Evolutionary conservation across 2,113 vertebrate species (phyloP), one percentile per base, ranked within the genome.

Genomic region (Acinonyx jubatus): DNA sequence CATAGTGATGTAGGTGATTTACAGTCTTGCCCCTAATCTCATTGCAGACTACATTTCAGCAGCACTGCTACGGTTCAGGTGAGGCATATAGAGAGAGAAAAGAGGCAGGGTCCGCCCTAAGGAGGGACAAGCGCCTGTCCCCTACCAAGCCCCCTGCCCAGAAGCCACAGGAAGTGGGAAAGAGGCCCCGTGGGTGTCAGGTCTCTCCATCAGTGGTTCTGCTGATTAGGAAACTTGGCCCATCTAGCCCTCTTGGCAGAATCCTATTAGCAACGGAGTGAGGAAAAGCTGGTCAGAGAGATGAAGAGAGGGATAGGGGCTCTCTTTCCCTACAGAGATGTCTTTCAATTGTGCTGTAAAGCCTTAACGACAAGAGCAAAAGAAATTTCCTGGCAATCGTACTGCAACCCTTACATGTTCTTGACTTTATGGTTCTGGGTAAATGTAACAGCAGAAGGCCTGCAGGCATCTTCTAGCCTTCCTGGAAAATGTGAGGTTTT

Each of bases 131-230:
- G 33, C 2, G 7, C 4, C 2, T 4, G 23, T 65, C 68, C 55
- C n/a, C 65, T 57, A 12, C 15, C 9, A 14, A 3, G 57, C 9
- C 57, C 7, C 4, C 29, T 7, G 13, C 23, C 65, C 33, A 27
- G 66, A 36, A 89, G 69, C 36, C 45, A 10, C 5, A 16, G 31
- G 45, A 69, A 79, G 55, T 0, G 0, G 48, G 41, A 82, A 69
- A n/a, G 29, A 7, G 55, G 25, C 29, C 36, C 27, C 1, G 0
- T 0, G 15, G 14, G 16, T 8, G 2, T 10, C 33, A 63, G 45
- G n/a, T 23, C 50, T 27, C 73, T 23, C 18, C 0, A 0, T 0
- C 6, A 23, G 65, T 15, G 18, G 33, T 3, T 2, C 31, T 71
- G 66, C 79, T 92, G 73, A n/a, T 52, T 23, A 10, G 66, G 63